phyloP scores from a whole-genome alignment of 2,113 vertebrate species.

The Ophiodon elongatus region DNA sequence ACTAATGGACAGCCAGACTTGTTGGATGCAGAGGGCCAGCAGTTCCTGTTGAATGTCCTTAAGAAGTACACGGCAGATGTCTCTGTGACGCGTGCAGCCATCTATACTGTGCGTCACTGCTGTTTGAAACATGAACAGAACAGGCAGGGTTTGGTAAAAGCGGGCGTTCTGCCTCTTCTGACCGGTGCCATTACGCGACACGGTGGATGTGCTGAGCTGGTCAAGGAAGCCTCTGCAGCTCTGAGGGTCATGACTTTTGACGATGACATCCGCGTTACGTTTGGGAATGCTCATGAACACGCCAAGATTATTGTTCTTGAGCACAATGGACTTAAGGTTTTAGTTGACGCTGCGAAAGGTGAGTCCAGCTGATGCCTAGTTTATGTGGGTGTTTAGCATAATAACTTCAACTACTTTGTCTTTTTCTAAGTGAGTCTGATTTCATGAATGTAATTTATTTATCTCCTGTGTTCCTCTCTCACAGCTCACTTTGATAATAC shows the following conservation, averaged over 20 bases:
- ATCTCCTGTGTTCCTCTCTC: neutral
- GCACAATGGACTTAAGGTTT: slow-evolving; percentile 88
- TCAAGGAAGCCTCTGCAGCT: slow-evolving; percentile 85
- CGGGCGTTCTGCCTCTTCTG: slow-evolving; percentile 84
- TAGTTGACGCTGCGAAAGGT: slow-evolving; percentile 94
- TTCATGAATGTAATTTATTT: neutral
- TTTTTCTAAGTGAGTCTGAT: neutral
- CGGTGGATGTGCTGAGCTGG: slow-evolving; percentile 70
- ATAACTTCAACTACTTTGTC: neutral
- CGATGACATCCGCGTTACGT: slow-evolving; percentile 93
- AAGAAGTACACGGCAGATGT: slow-evolving; percentile 54
- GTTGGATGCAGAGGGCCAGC: slow-evolving; percentile 85
- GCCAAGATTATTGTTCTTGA: slow-evolving; percentile 94
- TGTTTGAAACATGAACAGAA: slow-evolving; percentile 96
- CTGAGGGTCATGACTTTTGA: slow-evolving; percentile 94
- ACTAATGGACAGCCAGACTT: slow-evolving; percentile 94
- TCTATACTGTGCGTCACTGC: slow-evolving; percentile 85
- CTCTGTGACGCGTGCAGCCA: slow-evolving; percentile 63
- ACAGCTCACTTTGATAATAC: slow-evolving; percentile 86
- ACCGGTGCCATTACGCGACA: slow-evolving; percentile 81
- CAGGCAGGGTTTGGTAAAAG: slow-evolving; percentile 89
- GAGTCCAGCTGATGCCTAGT: slow-evolving; percentile 23
- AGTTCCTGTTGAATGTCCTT: slow-evolving; percentile 84
- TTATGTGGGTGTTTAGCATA: neutral
- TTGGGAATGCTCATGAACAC: slow-evolving; percentile 92